phyloP scores from a whole-genome alignment of 30 jellyfish, hydroid and myxozoan species.

The Hydractinia symbiolongicarpus region DNA sequence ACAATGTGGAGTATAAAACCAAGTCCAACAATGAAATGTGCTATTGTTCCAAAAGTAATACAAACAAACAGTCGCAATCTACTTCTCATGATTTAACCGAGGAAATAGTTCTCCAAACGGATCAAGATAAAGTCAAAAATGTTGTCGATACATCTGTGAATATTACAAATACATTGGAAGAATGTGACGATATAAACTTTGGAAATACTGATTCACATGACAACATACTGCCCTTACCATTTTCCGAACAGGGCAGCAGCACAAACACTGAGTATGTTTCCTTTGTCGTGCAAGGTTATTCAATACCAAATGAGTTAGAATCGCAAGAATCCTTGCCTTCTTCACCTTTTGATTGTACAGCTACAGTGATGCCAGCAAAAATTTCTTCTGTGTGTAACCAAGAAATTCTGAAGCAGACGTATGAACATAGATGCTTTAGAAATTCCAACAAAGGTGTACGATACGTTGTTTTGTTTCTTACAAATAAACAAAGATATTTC shows the following conservation, averaged over 20 bases:
- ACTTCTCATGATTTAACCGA: neutral
- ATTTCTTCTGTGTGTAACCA: neutral
- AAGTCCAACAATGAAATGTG: neutral
- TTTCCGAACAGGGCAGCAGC: too few species aligned
- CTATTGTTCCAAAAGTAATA: neutral
- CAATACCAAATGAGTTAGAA: conserved; percentile 23
- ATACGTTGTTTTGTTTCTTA: too few species aligned
- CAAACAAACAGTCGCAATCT: neutral
- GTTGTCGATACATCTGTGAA: too few species aligned
- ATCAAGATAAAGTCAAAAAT: too few species aligned
- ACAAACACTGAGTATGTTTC: conserved; percentile 15
- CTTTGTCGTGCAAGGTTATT: conserved; percentile 31
- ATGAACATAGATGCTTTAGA: conserved; percentile 37
- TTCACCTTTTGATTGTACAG: conserved; percentile 36
- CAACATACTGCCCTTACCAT: too few species aligned
- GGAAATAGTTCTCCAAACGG: too few species aligned
- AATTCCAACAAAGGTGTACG: conserved; percentile 15
- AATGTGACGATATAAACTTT: too few species aligned
- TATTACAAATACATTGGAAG: too few species aligned
- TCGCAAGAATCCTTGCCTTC: conserved; percentile 25
- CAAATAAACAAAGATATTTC: too few species aligned
- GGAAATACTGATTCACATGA: too few species aligned
- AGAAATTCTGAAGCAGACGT: conserved; percentile 6
- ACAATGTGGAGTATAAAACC: neutral
- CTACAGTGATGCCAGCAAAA: conserved; percentile 28